Evolutionary conservation across 2,113 vertebrate genomes (phyloP).

Genomic region (Actenoides hombroni): DNA sequence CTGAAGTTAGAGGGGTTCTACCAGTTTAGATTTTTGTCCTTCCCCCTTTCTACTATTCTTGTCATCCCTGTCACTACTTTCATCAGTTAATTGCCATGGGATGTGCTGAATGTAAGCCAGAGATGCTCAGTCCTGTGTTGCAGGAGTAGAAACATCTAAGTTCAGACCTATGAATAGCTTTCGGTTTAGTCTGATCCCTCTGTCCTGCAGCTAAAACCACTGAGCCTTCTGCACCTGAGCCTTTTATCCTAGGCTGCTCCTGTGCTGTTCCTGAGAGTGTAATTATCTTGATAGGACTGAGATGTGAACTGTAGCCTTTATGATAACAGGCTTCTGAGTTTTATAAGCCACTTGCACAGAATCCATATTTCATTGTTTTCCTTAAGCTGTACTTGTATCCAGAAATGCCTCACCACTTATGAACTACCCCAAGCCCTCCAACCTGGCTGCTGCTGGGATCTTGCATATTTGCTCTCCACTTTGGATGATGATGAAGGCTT

Average conservation of each 20-base stretch:
- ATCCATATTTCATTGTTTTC: not conserved
- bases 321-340: not conserved
- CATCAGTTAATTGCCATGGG: not conserved
- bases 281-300: not conserved
- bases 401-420: not conserved
- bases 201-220: not conserved
- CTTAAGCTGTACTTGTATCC: not conserved
- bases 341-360: not conserved
- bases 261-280: not conserved
- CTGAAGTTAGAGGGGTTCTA: not conserved
- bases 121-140: not conserved
- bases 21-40: not conserved
- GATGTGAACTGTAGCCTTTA: not conserved
- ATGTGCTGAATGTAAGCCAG: not conserved
- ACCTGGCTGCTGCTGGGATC: not conserved
- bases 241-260: not conserved
- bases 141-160: not conserved
- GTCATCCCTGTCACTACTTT: not conserved
- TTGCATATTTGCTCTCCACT: fast-evolving
- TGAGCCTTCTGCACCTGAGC: not conserved
- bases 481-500: not conserved
- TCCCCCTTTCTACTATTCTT: not conserved
- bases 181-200: not conserved
- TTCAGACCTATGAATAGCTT: not conserved
- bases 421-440: not conserved